phyloP scores from a whole-genome alignment of 2,888 invertebrate genomes.

The Rhodophaea formosa region DNA sequence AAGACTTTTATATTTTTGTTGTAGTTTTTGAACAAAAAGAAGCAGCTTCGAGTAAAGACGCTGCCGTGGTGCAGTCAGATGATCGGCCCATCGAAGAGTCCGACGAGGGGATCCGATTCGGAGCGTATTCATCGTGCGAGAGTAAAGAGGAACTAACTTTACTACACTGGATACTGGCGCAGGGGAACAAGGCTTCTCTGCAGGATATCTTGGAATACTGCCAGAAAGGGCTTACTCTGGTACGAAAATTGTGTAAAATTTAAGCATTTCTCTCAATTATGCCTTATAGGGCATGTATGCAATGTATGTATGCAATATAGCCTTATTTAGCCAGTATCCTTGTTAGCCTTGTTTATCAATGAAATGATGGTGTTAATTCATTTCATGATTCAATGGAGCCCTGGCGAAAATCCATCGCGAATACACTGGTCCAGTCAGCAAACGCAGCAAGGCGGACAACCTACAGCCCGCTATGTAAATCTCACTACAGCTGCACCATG shows the following conservation, averaged over 20 bases:
- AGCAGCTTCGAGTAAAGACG: conserved; percentile 54
- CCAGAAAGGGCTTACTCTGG: conserved; percentile 86
- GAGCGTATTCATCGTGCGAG: conserved; percentile 54
- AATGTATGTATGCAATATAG: no score
- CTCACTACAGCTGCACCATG: no score
- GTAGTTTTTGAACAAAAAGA: conserved; percentile 65
- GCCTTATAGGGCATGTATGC: no score
- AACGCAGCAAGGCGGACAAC: no score
- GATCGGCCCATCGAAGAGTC: conserved; percentile 52
- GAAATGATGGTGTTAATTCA: no score
- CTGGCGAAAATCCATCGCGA: no score
- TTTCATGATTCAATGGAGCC: no score
- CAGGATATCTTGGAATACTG: conserved; percentile 90
- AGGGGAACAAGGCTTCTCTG: conserved; percentile 89
- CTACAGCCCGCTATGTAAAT: no score
- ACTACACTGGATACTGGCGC: conserved; percentile 92
- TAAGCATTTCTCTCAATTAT: no score
- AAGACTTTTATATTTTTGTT: conserved; percentile 12
- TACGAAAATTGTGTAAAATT: conserved; percentile 65
- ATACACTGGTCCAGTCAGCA: no score
- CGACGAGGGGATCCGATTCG: conserved; percentile 62
- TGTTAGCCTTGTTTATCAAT: no score
- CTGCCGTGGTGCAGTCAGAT: conserved; percentile 41
- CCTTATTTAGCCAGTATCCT: no score
- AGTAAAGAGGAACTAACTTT: conserved; percentile 82